phyloP scores from a whole-genome alignment of 2,113 vertebrate genomes.

The Laticauda colubrina region DNA sequence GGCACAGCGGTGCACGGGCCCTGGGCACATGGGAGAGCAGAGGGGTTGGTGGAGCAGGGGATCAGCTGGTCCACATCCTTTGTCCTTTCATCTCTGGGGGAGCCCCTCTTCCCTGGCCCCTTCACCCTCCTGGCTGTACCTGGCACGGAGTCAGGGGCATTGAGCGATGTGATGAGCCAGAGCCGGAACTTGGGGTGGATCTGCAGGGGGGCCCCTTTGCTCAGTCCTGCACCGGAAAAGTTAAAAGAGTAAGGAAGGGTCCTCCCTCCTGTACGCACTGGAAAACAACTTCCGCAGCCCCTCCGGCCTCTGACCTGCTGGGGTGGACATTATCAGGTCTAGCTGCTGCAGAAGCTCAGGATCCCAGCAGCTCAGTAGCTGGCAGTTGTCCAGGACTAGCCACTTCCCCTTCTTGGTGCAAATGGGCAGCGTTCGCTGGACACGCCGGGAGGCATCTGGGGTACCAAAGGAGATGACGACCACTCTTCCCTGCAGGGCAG shows the following conservation, averaged over 20 bases:
- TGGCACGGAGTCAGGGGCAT: conserved; percentile 65
- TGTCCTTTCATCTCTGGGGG: background rate
- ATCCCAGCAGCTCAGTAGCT: conserved; percentile 76
- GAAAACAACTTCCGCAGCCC: background rate
- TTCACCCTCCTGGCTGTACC: conserved; percentile 58
- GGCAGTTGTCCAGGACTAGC: conserved; percentile 81
- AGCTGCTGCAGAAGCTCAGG: conserved; percentile 62
- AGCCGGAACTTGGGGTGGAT: conserved; percentile 72
- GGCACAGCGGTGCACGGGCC: conserved; percentile 1
- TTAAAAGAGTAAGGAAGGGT: no score
- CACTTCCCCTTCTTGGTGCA: conserved; percentile 73
- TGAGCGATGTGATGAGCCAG: conserved; percentile 74
- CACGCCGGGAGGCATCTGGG: conserved; percentile 15
- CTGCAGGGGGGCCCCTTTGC: background rate
- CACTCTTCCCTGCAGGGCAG: conserved; percentile 6
- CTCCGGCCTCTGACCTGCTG: background rate
- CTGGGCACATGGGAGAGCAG: background rate
- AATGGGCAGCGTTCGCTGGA: conserved; percentile 25
- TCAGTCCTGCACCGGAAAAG: background rate
- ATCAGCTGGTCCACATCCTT: background rate
- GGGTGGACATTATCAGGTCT: conserved; percentile 45
- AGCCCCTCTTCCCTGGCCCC: no score
- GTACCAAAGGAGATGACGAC: conserved; percentile 55
- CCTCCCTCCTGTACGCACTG: accelerated
- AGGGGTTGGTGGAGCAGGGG: no score